Percentiles rank a stretch among this genome's conserved stretches.
Evolutionary conservation across 2,113 vertebrate species (phyloP).

Genomic region (Notechis scutatus): DNA sequence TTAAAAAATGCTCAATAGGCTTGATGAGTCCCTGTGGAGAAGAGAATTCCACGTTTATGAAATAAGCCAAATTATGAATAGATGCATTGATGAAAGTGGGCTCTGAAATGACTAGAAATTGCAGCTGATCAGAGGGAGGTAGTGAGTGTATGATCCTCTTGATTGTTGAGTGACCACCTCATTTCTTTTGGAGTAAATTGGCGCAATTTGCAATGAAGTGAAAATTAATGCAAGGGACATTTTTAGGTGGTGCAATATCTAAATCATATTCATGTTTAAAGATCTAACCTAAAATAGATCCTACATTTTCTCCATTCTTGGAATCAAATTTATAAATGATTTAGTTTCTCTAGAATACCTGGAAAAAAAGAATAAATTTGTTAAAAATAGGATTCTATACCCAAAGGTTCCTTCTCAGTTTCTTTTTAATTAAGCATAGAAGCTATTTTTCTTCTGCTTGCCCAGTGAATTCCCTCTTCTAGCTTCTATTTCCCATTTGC

Average conservation of each 20-base stretch:
- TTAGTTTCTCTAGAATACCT: conserved; percentile 11
- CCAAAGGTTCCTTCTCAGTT: conserved; percentile 32
- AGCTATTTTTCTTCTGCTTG: conserved; percentile 20
- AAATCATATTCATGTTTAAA: conserved; percentile 22
- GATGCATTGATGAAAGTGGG: not conserved
- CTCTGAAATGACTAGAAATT: not conserved
- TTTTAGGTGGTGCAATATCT: not conserved
- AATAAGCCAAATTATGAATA: not conserved
- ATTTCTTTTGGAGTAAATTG: not conserved
- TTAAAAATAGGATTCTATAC: conserved; percentile 34
- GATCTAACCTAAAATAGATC: conserved; percentile 16
- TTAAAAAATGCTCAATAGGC: not conserved
- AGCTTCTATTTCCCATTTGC: conserved; percentile 42
- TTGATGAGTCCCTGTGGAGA: not conserved
- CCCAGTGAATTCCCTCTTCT: conserved; percentile 37
- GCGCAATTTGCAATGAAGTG: not conserved
- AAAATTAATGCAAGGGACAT: conserved; percentile 5
- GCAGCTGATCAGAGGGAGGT: not conserved
- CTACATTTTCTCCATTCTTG: conserved; percentile 5
- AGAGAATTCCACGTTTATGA: not conserved
- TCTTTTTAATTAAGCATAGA: conserved; percentile 48
- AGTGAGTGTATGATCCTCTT: not conserved
- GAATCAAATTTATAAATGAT: conserved; percentile 15
- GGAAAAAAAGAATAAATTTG: not conserved
- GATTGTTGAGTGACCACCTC: not conserved